Conservation (phyloP, 2,888 invertebrate species). For the Cryptus viduatorius region DNA sequence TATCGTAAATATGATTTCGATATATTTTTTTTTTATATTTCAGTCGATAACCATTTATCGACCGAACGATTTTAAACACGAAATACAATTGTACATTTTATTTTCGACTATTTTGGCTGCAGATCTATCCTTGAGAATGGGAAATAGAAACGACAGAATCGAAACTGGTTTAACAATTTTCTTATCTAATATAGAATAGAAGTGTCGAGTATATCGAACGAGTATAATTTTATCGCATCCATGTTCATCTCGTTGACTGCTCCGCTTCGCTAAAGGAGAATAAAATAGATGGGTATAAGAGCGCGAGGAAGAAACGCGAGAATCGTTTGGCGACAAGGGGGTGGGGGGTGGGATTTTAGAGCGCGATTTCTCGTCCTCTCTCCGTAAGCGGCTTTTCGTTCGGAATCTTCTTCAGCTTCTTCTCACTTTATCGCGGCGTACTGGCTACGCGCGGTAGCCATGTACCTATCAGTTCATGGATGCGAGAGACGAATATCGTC, state of each 20-base stretch:
- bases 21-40: background rate
- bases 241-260: slow-evolving; percentile 11
- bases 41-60: too few species aligned
- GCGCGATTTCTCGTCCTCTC: slow-evolving; percentile 20
- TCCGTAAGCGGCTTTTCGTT: slow-evolving; percentile 54
- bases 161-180: background rate
- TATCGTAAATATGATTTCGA: background rate
- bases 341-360: slow-evolving; percentile 30
- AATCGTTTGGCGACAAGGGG: slow-evolving; percentile 17
- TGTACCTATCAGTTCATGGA: slow-evolving; percentile 17
- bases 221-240: background rate
- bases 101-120: too few species aligned
- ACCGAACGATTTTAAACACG: too few species aligned
- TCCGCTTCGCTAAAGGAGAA: background rate
- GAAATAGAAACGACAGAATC: too few species aligned
- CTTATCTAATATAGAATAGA: background rate
- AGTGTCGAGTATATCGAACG: background rate
- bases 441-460: background rate
- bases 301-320: slow-evolving; percentile 9
- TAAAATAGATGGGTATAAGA: slow-evolving; percentile 28
- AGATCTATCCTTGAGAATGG: too few species aligned
- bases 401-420: slow-evolving; percentile 59
- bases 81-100: too few species aligned
- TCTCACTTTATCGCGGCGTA: slow-evolving; percentile 56
- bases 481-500: slow-evolving; percentile 30